phyloP scores from a whole-genome alignment of 2,797 vertebrate species.

The Dallia pectoralis region DNA sequence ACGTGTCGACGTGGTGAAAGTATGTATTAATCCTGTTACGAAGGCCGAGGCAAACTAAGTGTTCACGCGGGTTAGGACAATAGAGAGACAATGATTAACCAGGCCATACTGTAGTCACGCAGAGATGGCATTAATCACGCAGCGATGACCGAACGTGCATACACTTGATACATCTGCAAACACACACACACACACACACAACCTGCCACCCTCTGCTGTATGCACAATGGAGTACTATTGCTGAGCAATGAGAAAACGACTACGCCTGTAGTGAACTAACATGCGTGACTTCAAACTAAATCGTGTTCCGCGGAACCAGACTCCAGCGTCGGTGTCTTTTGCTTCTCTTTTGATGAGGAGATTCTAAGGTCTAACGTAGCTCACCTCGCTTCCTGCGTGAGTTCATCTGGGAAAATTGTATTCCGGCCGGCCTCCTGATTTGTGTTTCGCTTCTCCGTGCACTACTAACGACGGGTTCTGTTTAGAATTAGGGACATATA shows the following conservation, averaged over 20 bases:
- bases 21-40: conserved; percentile 71
- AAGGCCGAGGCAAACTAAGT: conserved; percentile 45
- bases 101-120: conserved; percentile 23
- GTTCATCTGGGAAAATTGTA: background rate
- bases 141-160: background rate
- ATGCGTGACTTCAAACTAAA: conserved; percentile 19
- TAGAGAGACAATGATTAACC: conserved; percentile 41
- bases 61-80: conserved; percentile 54
- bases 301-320: background rate
- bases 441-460: background rate
- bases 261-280: conserved; percentile 21
- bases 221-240: conserved; percentile 21
- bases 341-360: conserved; percentile 1
- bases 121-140: conserved; percentile 24
- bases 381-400: background rate
- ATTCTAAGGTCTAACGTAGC: background rate
- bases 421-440: background rate
- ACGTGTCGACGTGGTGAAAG: conserved; percentile 54
- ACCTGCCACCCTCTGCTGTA: too few relatives aligned
- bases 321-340: background rate
- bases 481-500: background rate
- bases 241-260: conserved; percentile 38
- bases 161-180: background rate
- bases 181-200: conserved; percentile 10
- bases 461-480: background rate